These are phyloP conservation scores for Encarsia formosa DNA, from an alignment of 2,888 invertebrate species.

Conservation along the genomic window DNA sequence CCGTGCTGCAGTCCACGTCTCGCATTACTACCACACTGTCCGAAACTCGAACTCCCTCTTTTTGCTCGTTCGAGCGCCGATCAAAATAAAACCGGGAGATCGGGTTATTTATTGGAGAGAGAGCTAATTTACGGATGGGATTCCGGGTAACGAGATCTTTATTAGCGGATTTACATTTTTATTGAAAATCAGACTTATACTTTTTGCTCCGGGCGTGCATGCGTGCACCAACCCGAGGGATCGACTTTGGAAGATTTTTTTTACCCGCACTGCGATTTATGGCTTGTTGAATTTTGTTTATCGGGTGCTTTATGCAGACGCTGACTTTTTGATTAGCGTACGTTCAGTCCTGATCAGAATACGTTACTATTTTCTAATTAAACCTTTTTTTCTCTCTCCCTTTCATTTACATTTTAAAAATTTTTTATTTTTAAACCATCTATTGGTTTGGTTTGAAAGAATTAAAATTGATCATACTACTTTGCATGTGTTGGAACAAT, in stretches of 20 bases:
- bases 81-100: neutral
- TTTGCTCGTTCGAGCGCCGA: no score
- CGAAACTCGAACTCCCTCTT: no score
- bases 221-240: neutral
- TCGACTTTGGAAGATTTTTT: neutral
- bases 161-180: slow-evolving; percentile 17
- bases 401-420: no score
- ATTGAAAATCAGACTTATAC: slow-evolving; percentile 10
- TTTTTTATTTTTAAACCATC: no score
- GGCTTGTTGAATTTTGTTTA: neutral
- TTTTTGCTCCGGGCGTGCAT: neutral
- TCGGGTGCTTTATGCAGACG: neutral
- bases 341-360: no score
- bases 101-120: slow-evolving; percentile 5
- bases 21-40: no score
- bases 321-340: no score
- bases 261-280: neutral
- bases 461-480: no score
- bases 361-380: slow-evolving; percentile 14
- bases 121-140: slow-evolving; percentile 4
- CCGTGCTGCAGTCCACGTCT: neutral
- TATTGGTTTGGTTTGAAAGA: no score
- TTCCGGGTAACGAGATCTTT: slow-evolving; percentile 10
- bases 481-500: no score
- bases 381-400: no score